Evolutionary conservation across 2,797 vertebrate genomes (phyloP), one percentile per base, ranked within the genome.

Genomic region (Prunella strophiata): DNA sequence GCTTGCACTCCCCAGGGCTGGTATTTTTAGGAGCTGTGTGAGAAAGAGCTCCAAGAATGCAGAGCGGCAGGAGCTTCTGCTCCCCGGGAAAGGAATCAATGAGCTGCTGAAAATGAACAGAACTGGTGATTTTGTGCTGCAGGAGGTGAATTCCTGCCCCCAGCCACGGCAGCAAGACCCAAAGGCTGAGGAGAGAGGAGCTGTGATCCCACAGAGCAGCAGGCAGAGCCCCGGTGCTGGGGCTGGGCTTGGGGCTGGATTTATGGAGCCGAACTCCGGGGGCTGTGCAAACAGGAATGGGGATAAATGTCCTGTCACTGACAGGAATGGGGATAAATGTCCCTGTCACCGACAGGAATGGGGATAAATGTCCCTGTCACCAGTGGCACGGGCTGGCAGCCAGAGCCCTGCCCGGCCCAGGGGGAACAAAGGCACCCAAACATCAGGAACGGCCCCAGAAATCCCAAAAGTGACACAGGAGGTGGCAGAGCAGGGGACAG

Each of bases 21-120:
- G 38, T 72, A 72, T 87, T 94, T 93, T 92, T 93, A 73, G 93
- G 94, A 90, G 72, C 61, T 20, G 11, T 3, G 11, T 9, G 72
- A 77, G 83, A 63, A 80, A 29, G 50, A 4, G 77, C 80, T 81
- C 65, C 66, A 45, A 36, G 91, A 88, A 86, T 5, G 77, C 2
- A 5, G 57, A 62, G 34, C 63, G 21, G 9, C 65, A 32, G 65
- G 17, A 75, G 16, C 14, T 30, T 5, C 20, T 18, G 67, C 66
- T 74, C 16, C 25, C 23, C 1, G 11, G 32, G 55, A 42, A 16
- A 79, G 74, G 21, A 19, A 76, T 15, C 25, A 2, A 5, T 25
- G 43, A 29, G 23, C 29, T 16, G 40, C 15, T 63, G 1, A 6
- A 27, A 21, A 26, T 0, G 17, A 71, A 11, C 13, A 7, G 36